Percentiles rank a stretch among this genome's conserved stretches.
These are phyloP conservation scores for Enoplosus armatus DNA, from an alignment of 2,797 vertebrate species.

Conservation along the genomic window DNA sequence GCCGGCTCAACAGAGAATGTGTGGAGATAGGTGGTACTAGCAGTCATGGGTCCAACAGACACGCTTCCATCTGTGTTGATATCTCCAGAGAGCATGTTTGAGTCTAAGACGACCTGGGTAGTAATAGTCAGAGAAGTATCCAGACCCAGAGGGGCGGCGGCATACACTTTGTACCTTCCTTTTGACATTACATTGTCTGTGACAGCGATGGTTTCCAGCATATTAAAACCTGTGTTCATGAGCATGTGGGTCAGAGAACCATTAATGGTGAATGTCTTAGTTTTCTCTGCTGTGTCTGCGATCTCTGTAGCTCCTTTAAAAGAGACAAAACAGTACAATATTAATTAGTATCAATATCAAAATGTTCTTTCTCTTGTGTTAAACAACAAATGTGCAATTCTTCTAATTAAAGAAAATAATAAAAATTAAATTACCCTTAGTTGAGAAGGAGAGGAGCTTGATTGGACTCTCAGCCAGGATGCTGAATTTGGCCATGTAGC, in stretches of 20 bases:
- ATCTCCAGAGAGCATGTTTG: slow-evolving; percentile 81
- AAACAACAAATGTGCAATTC: background rate
- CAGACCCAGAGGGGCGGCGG: slow-evolving; percentile 83
- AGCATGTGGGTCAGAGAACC: slow-evolving; percentile 88
- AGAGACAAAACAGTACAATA: slow-evolving; percentile 43
- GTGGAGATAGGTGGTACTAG: slow-evolving; percentile 83
- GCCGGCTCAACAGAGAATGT: slow-evolving; percentile 80
- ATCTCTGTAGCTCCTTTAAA: slow-evolving; percentile 86
- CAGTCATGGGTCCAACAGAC: slow-evolving; percentile 81
- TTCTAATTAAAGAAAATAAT: slow-evolving; percentile 17
- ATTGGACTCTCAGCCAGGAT: slow-evolving; percentile 85
- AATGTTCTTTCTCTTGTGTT: background rate
- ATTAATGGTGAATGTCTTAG: slow-evolving; percentile 76
- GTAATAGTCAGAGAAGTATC: slow-evolving; percentile 84
- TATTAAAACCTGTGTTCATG: slow-evolving; percentile 84
- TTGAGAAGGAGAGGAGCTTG: slow-evolving; percentile 88
- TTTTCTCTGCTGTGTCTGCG: slow-evolving; percentile 77
- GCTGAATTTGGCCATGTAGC: slow-evolving; percentile 82
- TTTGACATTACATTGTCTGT: slow-evolving; percentile 77
- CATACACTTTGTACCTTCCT: slow-evolving; percentile 80
- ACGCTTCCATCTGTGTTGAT: slow-evolving; percentile 85
- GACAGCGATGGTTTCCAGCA: slow-evolving; percentile 76
- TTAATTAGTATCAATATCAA: background rate
- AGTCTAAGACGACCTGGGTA: slow-evolving; percentile 76
- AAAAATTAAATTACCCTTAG: slow-evolving; percentile 86